Percentiles rank a stretch among this genome's conserved stretches.
Conservation (phyloP, 2,797 vertebrate genomes). For the Ficedula albicollis region DNA sequence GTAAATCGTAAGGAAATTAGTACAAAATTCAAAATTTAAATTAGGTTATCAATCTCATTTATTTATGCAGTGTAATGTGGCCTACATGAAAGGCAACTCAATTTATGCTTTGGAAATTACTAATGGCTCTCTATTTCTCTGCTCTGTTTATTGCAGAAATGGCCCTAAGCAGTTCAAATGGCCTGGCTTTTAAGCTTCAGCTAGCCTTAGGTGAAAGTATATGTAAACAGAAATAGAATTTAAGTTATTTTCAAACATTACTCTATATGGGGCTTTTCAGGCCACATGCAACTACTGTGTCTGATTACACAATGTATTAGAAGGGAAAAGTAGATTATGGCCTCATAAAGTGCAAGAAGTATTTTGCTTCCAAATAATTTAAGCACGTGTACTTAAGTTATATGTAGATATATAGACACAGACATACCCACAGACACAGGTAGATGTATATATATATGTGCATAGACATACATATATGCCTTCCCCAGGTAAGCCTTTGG, state of each 20-base stretch:
- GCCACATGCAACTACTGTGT: neutral
- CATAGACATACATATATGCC: no score
- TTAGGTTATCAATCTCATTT: constrained; percentile 8
- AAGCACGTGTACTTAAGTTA: neutral
- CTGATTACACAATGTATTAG: neutral
- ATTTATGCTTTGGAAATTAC: constrained; percentile 51
- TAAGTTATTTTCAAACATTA: constrained; percentile 21
- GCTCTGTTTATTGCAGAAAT: constrained; percentile 32
- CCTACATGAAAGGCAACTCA: constrained; percentile 26
- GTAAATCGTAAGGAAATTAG: neutral
- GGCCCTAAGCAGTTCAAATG: constrained; percentile 4
- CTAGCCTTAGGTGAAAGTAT: constrained; percentile 10
- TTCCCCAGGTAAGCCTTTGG: neutral
- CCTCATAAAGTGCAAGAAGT: neutral
- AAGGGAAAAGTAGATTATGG: neutral
- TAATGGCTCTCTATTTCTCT: constrained; percentile 37
- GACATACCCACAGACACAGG: neutral
- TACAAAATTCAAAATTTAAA: constrained; percentile 38
- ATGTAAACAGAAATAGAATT: constrained; percentile 14
- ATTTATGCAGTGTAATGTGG: neutral
- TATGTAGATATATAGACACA: neutral
- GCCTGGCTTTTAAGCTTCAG: neutral
- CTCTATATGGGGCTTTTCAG: neutral
- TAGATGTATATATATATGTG: no score
- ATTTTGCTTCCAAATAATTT: neutral